A percentile compares a stretch with the other conserved stretches of the same genome.
Evolutionary conservation across 2,888 invertebrate species (phyloP).

Genomic region (Blomia tropicalis): DNA sequence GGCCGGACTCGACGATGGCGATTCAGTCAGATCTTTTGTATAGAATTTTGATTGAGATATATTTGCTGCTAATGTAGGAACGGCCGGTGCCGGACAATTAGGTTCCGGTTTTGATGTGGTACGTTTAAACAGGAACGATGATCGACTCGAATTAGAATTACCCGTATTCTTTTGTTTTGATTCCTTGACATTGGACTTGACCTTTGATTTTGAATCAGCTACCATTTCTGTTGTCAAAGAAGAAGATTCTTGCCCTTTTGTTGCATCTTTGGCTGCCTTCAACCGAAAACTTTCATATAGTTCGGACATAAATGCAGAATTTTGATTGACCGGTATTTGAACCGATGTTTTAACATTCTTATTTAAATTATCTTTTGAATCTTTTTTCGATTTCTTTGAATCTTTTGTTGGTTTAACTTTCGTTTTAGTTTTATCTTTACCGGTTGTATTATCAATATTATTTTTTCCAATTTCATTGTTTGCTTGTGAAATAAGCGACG

Average conservation of each 20-base stretch:
- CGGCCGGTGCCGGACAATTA: slow-evolving; percentile 23
- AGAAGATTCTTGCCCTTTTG: slow-evolving; percentile 20
- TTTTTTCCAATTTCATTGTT: neutral
- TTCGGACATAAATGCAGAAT: slow-evolving; percentile 43
- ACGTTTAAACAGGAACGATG: slow-evolving; percentile 14
- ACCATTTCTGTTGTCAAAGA: slow-evolving; percentile 24
- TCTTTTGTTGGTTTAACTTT: neutral
- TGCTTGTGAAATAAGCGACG: neutral
- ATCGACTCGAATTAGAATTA: neutral
- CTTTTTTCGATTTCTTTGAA: neutral
- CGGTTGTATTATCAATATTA: neutral
- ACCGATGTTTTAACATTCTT: neutral
- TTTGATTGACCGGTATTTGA: neutral
- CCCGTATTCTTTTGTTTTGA: slow-evolving; percentile 1
- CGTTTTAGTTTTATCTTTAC: neutral
- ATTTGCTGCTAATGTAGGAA: slow-evolving; percentile 7
- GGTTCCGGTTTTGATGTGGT: slow-evolving; percentile 25
- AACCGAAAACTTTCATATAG: slow-evolving; percentile 65
- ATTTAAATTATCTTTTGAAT: neutral
- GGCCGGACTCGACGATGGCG: neutral
- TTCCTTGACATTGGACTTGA: neutral
- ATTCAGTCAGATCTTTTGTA: neutral
- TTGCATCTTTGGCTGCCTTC: slow-evolving; percentile 36
- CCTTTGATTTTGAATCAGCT: slow-evolving; percentile 15
- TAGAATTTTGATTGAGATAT: slow-evolving; percentile 18